Evolutionary conservation across 2,797 vertebrate genomes (phyloP).

Genomic region (Schizopygopsis malacanthus): DNA sequence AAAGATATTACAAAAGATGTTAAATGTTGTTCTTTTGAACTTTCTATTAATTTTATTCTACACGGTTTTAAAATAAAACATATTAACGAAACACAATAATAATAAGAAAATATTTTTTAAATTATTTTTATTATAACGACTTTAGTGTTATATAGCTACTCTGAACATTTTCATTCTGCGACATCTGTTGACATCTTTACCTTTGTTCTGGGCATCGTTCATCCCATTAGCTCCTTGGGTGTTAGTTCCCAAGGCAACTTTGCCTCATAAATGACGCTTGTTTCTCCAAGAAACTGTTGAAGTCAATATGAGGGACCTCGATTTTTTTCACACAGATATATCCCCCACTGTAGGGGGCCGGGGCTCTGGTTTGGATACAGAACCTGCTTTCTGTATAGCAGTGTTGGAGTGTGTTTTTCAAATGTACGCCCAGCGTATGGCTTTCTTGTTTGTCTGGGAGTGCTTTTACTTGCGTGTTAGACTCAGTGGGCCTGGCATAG

Average conservation of each 20-base stretch:
- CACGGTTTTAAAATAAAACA: not conserved
- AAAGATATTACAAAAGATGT: not conserved
- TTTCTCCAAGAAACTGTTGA: conserved; percentile 45
- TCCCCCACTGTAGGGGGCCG: conserved; percentile 35
- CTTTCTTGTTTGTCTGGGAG: conserved; percentile 36
- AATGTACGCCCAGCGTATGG: conserved; percentile 33
- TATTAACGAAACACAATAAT: not conserved
- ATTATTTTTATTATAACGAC: too few relatives aligned
- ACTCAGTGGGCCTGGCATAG: conserved; percentile 62
- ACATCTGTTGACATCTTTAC: conserved; percentile 59
- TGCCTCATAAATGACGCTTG: conserved; percentile 49
- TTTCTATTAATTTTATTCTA: not conserved
- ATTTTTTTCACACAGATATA: conserved; percentile 47
- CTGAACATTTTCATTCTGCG: conserved; percentile 38
- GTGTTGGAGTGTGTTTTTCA: conserved; percentile 38
- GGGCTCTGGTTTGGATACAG: conserved; percentile 54
- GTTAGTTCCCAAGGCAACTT: conserved; percentile 57
- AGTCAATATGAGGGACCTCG: conserved; percentile 26
- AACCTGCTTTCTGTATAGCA: conserved; percentile 41
- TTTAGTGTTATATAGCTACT: not conserved
- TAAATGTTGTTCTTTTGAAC: not conserved
- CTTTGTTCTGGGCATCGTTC: conserved; percentile 62
- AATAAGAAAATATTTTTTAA: too few relatives aligned
- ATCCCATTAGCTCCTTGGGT: conserved; percentile 60
- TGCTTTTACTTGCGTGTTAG: conserved; percentile 53